These are phyloP conservation scores for Salvelinus fontinalis DNA, from an alignment of 2,113 vertebrate genomes.

Conservation along the genomic window DNA sequence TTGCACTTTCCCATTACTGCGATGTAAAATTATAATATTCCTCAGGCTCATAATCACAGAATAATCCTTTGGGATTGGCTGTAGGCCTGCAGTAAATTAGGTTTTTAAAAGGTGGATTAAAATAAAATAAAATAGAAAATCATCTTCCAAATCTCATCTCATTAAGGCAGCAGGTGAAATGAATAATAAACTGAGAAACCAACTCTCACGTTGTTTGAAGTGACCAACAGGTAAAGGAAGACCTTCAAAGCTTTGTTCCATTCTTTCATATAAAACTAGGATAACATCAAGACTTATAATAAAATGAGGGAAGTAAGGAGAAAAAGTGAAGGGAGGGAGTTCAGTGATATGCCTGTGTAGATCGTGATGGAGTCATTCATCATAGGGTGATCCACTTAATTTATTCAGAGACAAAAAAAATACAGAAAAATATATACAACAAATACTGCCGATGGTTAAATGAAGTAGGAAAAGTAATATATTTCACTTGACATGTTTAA, in stretches of 20 bases:
- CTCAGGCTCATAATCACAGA: conserved; percentile 31
- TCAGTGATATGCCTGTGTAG: neutral
- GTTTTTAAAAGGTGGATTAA: conserved; percentile 41
- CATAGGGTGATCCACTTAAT: conserved; percentile 2
- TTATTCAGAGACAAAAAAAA: conserved; percentile 9
- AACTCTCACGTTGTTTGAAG: neutral
- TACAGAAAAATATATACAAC: conserved; percentile 9
- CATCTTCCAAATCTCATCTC: conserved; percentile 11
- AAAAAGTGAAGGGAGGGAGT: neutral
- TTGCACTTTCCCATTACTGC: conserved; percentile 31
- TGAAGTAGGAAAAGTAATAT: conserved; percentile 31
- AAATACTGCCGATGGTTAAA: conserved; percentile 57
- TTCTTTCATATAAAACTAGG: neutral
- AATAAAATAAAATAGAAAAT: conserved; percentile 40
- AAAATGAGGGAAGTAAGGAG: neutral
- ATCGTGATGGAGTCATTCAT: conserved; percentile 5
- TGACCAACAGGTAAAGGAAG: neutral
- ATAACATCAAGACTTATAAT: neutral
- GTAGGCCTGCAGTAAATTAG: neutral
- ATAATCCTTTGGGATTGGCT: conserved; percentile 40
- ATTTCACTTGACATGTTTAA: conserved; percentile 56
- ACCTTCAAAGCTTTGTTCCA: neutral
- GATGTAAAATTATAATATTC: conserved; percentile 48
- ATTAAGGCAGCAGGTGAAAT: neutral
- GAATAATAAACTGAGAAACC: neutral